Base-by-base conservation (phyloP, 2,113 vertebrate genomes). In the Syngnathoides biaculeatus region DNA sequence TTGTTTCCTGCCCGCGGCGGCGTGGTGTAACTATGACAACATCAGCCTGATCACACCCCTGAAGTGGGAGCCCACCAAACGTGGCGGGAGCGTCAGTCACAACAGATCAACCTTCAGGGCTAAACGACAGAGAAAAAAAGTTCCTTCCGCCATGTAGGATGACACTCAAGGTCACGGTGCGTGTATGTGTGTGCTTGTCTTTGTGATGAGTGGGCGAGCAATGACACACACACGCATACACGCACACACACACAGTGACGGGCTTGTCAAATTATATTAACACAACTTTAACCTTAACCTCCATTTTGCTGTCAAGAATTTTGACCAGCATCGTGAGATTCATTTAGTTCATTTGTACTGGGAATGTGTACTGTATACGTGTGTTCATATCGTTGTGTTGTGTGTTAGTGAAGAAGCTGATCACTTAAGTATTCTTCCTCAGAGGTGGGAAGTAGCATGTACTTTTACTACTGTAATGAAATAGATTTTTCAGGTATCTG, bases 121-220 rank as follows among this genome's bases (percentile, higher is more conserved):
- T 14, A 14, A 58, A 30, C 43, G 14, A 38, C 45, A 5, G 13
- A 14, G 20, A 50, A 35, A 56, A 52, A 52, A 60, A 67, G 55
- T 47, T 30, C 1, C 48, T 71, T 58, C 59, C 74, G 70, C 81
- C 78, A 62, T 42, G 52, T 80, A 67, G 40, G 65, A 80, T 86
- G 71, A 72, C 47, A 27, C 59, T 77, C 74, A 77, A 72, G 81
- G 85, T 75, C 63, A 64, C 30, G 10, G 67, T 63, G 67, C 30
- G 57, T 69, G 52, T 56, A 64, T 45, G 64, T 50, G 69, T 57
- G 26, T 57, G 55, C 17, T 6, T 13, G 56, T 15, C 2, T 61
- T 22, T 22, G 60, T 62, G 60, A 43, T 62, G 60, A 24, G 60
- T 42, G 59, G 39, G 60, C n/a, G 40, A 42, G 39, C 8, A 8